phyloP scores from a whole-genome alignment of 1,140 invertebrate genomes.

The Drosophila mauritiana region DNA sequence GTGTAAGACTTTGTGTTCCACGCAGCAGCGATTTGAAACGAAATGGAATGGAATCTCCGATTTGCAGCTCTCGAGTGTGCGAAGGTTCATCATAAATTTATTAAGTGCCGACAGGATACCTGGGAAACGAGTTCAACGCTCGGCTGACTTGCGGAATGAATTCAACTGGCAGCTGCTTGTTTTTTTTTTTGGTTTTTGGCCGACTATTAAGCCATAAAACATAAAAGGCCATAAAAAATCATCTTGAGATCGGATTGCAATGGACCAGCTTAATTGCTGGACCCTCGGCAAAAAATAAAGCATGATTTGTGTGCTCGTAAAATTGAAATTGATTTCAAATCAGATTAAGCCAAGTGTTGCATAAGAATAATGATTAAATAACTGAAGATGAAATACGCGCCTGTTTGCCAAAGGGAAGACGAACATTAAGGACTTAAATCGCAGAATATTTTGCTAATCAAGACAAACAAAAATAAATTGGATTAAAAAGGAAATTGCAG shows the following conservation, averaged over 20 bases:
- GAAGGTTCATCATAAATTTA: constrained; percentile 78
- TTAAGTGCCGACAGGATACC: constrained; percentile 70
- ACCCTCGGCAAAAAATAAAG: constrained; percentile 17
- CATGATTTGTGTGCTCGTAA: constrained; percentile 45
- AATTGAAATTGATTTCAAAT: constrained; percentile 44
- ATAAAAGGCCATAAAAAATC: constrained; percentile 48
- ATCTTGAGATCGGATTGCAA: constrained; percentile 49
- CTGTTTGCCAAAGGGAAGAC: constrained; percentile 1
- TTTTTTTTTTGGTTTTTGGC: too few relatives aligned
- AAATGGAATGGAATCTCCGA: constrained; percentile 20
- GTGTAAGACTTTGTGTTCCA: neutral
- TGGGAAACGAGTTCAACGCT: constrained; percentile 44
- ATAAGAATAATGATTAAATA: neutral
- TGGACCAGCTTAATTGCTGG: constrained; percentile 31
- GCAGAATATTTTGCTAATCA: constrained; percentile 55
- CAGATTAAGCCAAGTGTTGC: constrained; percentile 28
- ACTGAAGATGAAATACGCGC: neutral
- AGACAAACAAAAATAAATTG: constrained; percentile 55
- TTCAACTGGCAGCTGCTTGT: constrained; percentile 9
- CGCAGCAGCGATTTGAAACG: neutral
- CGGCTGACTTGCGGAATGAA: constrained; percentile 35
- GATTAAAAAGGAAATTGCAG: constrained; percentile 51
- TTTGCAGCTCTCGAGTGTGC: constrained; percentile 41
- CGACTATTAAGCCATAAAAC: constrained; percentile 49
- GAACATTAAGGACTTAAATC: constrained; percentile 1